A percentile compares a stretch with the other conserved stretches of the same genome.
Conservation (phyloP, 2,888 invertebrate species). For the Dasypolia templi region DNA sequence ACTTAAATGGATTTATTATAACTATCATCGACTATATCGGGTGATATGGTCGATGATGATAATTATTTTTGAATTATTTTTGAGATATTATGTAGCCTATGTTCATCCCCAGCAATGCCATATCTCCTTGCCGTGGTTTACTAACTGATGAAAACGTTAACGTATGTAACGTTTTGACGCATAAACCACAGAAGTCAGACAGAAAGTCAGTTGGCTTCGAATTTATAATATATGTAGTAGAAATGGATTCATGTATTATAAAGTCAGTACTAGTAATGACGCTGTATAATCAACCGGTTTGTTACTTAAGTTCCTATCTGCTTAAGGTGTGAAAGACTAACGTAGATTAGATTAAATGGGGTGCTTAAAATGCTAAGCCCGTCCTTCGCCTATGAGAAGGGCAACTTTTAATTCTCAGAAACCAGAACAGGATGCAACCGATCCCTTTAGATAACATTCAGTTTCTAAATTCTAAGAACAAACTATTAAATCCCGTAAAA, state of each 20-base stretch:
- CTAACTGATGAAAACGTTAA: too few species aligned
- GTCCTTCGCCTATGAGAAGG: constrained; percentile 1
- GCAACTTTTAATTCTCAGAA: constrained; percentile 34
- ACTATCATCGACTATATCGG: too few species aligned
- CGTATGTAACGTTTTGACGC: too few species aligned
- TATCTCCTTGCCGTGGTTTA: too few species aligned
- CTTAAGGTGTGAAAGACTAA: constrained; percentile 6
- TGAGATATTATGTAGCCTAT: too few species aligned
- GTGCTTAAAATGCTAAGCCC: constrained; percentile 29
- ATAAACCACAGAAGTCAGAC: too few species aligned
- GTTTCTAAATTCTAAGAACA: background rate
- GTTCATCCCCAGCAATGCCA: too few species aligned
- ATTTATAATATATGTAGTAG: too few species aligned
- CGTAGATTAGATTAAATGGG: constrained; percentile 7
- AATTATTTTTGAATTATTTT: too few species aligned
- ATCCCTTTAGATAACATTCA: constrained; percentile 23
- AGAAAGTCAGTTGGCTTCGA: too few species aligned
- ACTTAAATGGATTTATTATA: constrained; percentile 63
- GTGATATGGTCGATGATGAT: too few species aligned
- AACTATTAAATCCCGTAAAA: background rate
- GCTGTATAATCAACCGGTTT: constrained; percentile 25
- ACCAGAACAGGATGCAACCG: constrained; percentile 19
- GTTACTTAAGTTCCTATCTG: constrained; percentile 2
- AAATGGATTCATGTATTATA: constrained; percentile 29
- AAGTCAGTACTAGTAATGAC: constrained; percentile 19